Percentiles rank a stretch among this genome's conserved stretches.
Evolutionary conservation across 1,140 invertebrate genomes (phyloP).

Genomic region (Caenorhabditis inopinata): DNA sequence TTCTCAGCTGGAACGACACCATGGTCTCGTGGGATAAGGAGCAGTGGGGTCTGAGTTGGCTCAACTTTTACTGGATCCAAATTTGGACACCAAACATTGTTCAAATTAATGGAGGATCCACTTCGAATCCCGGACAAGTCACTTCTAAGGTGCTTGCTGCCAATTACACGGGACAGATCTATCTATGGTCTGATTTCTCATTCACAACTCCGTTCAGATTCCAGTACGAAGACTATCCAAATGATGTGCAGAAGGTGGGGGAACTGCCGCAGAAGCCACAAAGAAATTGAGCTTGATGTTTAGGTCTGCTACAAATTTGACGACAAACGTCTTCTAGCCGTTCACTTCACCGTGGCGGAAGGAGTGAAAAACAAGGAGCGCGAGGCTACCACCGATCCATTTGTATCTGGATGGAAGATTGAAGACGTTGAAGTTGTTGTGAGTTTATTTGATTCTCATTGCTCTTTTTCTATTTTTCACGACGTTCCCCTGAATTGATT

Average conservation of each 20-base stretch:
- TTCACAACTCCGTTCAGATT: constrained; percentile 63
- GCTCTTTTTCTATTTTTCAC: too few relatives aligned
- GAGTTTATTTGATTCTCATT: neutral
- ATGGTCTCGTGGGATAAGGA: constrained; percentile 64
- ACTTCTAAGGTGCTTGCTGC: constrained; percentile 64
- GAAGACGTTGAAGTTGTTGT: constrained; percentile 47
- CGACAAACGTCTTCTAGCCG: constrained; percentile 65
- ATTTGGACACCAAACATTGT: constrained; percentile 65
- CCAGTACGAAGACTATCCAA: constrained; percentile 62
- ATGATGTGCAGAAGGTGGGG: constrained; percentile 56
- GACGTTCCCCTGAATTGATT: neutral
- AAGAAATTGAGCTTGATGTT: too few relatives aligned
- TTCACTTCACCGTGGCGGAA: constrained; percentile 60
- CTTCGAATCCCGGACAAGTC: constrained; percentile 54
- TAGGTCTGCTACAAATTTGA: constrained; percentile 66
- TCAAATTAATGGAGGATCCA: constrained; percentile 61
- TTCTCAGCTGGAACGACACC: constrained; percentile 64
- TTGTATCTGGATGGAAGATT: constrained; percentile 63
- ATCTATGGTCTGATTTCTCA: constrained; percentile 63
- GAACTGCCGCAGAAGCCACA: too few relatives aligned
- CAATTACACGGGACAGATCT: constrained; percentile 65
- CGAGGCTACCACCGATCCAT: constrained; percentile 60
- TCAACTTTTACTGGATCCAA: constrained; percentile 66
- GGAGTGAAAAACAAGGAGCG: constrained; percentile 57
- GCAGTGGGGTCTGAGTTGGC: constrained; percentile 63